Evolutionary conservation across 2,113 vertebrate species (phyloP).

Genomic region (Anguilla japonica): DNA sequence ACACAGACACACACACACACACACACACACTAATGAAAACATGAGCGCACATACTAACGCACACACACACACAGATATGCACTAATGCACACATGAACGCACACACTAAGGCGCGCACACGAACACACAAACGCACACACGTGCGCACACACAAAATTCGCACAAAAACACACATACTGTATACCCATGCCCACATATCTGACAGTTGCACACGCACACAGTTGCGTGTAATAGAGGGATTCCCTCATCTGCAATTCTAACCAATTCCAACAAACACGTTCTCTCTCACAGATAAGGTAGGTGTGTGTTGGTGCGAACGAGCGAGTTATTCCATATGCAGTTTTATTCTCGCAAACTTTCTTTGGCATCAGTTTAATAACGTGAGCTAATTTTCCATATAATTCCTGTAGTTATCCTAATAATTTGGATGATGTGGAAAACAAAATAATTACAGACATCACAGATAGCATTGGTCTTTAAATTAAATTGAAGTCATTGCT

Average conservation of each 20-base stretch:
- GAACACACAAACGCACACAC: neutral
- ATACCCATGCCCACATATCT: neutral
- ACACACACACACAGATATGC: neutral
- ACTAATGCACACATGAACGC: neutral
- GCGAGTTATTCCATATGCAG: neutral
- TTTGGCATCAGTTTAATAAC: neutral
- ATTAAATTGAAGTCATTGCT: too few species aligned
- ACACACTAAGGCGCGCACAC: neutral
- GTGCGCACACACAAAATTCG: neutral
- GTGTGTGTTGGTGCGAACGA: neutral
- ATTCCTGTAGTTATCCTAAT: neutral
- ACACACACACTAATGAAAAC: neutral
- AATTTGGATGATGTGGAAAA: neutral
- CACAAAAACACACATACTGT: neutral
- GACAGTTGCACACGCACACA: neutral
- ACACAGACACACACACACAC: neutral
- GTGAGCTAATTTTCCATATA: neutral
- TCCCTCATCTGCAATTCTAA: neutral
- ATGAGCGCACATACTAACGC: neutral
- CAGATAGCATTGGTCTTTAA: too few species aligned
- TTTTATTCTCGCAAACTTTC: neutral
- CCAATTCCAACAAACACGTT: neutral
- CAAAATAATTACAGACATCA: neutral
- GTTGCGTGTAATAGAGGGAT: neutral
- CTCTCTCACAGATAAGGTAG: neutral